Base-by-base conservation (phyloP, 2,797 vertebrate species). In the Pipistrellus pipistrellus region DNA sequence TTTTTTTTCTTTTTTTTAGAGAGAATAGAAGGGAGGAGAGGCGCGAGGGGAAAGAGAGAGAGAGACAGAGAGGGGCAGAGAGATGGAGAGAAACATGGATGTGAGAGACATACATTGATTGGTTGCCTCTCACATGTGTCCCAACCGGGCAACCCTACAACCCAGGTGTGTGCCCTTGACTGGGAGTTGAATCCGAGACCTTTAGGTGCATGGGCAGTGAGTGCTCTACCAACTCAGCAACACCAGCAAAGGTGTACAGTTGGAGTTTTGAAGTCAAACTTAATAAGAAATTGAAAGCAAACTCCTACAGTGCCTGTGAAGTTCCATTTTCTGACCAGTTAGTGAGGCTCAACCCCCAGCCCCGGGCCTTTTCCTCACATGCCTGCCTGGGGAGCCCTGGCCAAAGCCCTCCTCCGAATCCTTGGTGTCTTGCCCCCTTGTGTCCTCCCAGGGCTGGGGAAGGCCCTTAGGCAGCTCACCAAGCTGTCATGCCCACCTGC, bases 241-340 rank as follows among this genome's bases (percentile, higher is more conserved):
- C 59, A 30, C 27, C 59, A 30, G 59, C 25, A 25, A 30, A 59
- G 53, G 82, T 53, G 83, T 53, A 59, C 73, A 91, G 85, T 59
- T 82, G 64, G 48, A 76, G 68, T 88, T 94, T 81, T 78, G 41
- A 85, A 91, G 64, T 59, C 77, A 71, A 25, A 51, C 89, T 93
- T 46, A 27, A 82, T 81, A 68, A 95, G 78, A 87, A 84, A 41
- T 48, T 35, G 21, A 75, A 94, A 85, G 59, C 62, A 78, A 55
- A 90, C n/a, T 71, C 38, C 17, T 17, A 14, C 53, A 15, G 32
- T 62, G n/a, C 62, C 80, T 14, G 4, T 35, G 55, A 68, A 82
- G 59, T 78, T 10, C 18, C 21, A 44, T 77, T 75, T 80, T 62
- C 83, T 73, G 51, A 69, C 25, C 14, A 20, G 4, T 41, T 48